Evolutionary conservation across 2,797 vertebrate species (phyloP).

Genomic region (Poecilia picta): DNA sequence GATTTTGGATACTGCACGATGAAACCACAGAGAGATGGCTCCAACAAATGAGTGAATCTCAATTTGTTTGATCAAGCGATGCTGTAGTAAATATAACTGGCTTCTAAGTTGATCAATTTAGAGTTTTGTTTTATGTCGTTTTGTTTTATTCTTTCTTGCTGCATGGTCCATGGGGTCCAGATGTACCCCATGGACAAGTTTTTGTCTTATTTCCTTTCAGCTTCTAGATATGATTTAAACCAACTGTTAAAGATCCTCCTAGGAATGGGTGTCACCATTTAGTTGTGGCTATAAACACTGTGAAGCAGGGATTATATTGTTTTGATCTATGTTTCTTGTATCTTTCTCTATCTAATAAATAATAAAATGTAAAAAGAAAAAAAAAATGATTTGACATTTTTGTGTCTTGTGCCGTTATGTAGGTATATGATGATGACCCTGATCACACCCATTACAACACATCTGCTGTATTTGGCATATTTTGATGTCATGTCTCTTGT

Average conservation of each 20-base stretch:
- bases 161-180: too few relatives aligned
- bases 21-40: background rate
- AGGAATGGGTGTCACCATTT: too few relatives aligned
- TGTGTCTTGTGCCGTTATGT: background rate
- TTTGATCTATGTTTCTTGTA: too few relatives aligned
- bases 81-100: background rate
- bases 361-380: too few relatives aligned
- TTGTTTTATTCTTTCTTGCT: too few relatives aligned
- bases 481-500: background rate
- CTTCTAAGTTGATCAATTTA: background rate
- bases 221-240: background rate
- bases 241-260: too few relatives aligned
- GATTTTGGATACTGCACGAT: background rate
- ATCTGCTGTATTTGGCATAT: background rate
- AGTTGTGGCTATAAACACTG: too few relatives aligned
- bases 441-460: background rate
- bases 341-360: too few relatives aligned
- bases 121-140: background rate
- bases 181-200: background rate
- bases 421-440: background rate
- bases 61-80: background rate
- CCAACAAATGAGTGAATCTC: background rate
- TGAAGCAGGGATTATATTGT: too few relatives aligned
- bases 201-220: background rate
- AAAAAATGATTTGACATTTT: background rate